Evolutionary conservation across 2,888 invertebrate species (phyloP).

Genomic region (Agonopterix heracliana): DNA sequence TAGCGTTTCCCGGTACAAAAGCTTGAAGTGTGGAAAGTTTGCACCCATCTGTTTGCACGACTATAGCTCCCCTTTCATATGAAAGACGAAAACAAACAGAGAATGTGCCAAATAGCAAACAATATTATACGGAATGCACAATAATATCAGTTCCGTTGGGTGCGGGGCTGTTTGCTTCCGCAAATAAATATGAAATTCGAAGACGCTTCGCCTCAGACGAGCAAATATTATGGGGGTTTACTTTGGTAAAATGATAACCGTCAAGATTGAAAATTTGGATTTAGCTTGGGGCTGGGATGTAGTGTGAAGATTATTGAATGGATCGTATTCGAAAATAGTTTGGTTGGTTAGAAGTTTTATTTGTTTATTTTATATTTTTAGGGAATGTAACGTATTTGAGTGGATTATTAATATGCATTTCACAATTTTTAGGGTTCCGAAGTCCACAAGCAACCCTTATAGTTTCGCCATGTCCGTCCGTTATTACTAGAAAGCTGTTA

Average conservation of each 20-base stretch:
- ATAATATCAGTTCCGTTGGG: constrained; percentile 75
- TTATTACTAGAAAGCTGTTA: too few relatives aligned
- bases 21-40: constrained; percentile 50
- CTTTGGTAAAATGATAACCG: constrained; percentile 76
- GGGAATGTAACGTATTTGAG: too few relatives aligned
- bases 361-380: too few relatives aligned
- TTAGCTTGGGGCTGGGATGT: constrained; percentile 52
- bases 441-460: too few relatives aligned
- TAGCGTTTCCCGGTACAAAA: constrained; percentile 58
- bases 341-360: too few relatives aligned
- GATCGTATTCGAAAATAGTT: not conserved
- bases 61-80: constrained; percentile 74
- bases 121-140: constrained; percentile 77
- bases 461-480: too few relatives aligned
- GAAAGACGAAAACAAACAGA: constrained; percentile 73
- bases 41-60: constrained; percentile 67
- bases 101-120: constrained; percentile 77
- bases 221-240: constrained; percentile 71
- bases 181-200: constrained; percentile 77
- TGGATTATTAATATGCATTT: too few relatives aligned
- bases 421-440: too few relatives aligned
- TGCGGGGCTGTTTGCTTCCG: constrained; percentile 62
- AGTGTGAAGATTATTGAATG: constrained; percentile 37
- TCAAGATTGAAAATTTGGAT: constrained; percentile 70
- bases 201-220: constrained; percentile 59